Percentiles rank a stretch among this genome's conserved stretches.
Conservation (phyloP, 1,140 invertebrate genomes). For the Sminthurides bifidus region DNA sequence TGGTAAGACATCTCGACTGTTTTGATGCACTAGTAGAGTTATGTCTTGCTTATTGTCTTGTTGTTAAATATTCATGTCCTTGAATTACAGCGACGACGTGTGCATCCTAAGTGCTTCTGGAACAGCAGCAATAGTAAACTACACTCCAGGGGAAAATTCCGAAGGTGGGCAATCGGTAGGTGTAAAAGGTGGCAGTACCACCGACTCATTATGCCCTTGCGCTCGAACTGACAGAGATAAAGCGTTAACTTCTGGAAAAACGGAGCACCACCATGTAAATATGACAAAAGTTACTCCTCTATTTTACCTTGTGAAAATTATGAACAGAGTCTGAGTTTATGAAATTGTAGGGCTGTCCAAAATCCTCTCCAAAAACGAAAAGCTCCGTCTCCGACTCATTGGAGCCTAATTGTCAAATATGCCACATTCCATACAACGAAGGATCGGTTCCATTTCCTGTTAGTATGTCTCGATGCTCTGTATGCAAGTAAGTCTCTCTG, state of each 20-base stretch:
- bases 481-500: constrained; percentile 48
- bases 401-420: constrained; percentile 43
- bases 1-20: constrained; percentile 46
- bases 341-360: constrained; percentile 3
- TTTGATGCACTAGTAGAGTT: neutral
- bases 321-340: constrained; percentile 2
- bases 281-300: too few relatives aligned
- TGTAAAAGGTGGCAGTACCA: too few relatives aligned
- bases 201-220: too few relatives aligned
- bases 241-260: too few relatives aligned
- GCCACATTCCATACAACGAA: constrained; percentile 69
- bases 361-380: constrained; percentile 4
- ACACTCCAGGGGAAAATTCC: constrained; percentile 33
- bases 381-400: constrained; percentile 9
- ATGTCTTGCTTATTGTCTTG: neutral
- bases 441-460: constrained; percentile 57
- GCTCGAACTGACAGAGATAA: constrained; percentile 18
- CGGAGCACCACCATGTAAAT: too few relatives aligned
- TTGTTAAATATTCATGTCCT: neutral
- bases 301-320: neutral
- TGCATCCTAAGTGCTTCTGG: constrained; percentile 85
- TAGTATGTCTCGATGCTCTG: constrained; percentile 50
- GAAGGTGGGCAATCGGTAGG: too few relatives aligned
- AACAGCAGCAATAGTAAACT: constrained; percentile 72
- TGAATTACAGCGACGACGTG: constrained; percentile 66